These are phyloP conservation scores for Machaerirhynchus nigripectus DNA, from an alignment of 2,113 vertebrate genomes.

Conservation along the genomic window DNA sequence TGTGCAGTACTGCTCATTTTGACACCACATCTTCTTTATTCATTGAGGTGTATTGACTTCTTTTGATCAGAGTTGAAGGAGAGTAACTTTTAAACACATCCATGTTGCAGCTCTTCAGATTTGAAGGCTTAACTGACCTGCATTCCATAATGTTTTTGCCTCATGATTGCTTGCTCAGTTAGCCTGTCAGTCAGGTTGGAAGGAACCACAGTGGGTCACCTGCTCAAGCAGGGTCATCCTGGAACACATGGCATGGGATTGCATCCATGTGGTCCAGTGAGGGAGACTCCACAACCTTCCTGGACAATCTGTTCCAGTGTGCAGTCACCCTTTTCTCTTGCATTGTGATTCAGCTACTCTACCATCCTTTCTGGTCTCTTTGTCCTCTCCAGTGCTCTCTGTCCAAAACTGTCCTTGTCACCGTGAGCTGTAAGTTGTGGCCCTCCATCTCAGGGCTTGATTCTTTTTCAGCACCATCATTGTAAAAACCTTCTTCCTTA, in stretches of 20 bases:
- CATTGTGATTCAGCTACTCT: neutral
- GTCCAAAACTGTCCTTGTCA: neutral
- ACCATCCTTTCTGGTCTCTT: neutral
- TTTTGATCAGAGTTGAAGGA: neutral
- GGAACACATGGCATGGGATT: neutral
- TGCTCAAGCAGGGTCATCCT: neutral
- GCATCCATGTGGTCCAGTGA: neutral
- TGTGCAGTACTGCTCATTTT: neutral
- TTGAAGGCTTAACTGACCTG: neutral
- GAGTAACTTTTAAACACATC: neutral
- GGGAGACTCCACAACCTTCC: neutral
- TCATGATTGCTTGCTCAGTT: neutral
- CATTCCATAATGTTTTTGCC: neutral
- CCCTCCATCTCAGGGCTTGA: neutral
- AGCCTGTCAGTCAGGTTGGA: neutral
- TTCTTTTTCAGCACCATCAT: neutral
- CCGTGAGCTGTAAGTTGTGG: neutral
- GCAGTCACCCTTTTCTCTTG: neutral
- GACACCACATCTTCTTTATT: neutral
- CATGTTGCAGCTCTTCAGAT: neutral
- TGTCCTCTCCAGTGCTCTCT: neutral
- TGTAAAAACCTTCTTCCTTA: neutral
- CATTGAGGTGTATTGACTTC: neutral
- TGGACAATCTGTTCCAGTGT: neutral
- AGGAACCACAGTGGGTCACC: neutral